Evolutionary conservation across 2,888 invertebrate genomes (phyloP).

Genomic region (Hydriomena furcata): DNA sequence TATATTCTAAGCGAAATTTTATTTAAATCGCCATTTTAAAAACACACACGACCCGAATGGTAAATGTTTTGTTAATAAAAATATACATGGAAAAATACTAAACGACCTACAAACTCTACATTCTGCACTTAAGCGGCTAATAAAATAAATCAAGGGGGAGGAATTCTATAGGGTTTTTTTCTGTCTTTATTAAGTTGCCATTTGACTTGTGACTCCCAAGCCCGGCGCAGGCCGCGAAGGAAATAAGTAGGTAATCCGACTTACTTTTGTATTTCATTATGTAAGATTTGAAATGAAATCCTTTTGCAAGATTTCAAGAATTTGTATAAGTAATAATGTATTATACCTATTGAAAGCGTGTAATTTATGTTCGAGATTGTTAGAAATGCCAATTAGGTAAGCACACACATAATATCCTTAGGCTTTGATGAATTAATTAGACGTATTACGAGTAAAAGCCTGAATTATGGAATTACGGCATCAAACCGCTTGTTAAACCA

Average conservation of each 20-base stretch:
- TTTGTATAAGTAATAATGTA: too few species aligned
- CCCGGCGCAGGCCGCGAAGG: background rate
- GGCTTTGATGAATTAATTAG: conserved; percentile 9
- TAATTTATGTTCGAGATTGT: too few species aligned
- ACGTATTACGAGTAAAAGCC: background rate
- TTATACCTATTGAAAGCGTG: background rate
- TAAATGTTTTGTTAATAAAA: background rate
- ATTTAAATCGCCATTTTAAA: conserved; percentile 4
- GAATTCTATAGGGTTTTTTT: too few species aligned
- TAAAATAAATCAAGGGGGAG: too few species aligned
- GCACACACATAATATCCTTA: background rate
- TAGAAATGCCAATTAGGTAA: too few species aligned
- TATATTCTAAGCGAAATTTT: conserved; percentile 4
- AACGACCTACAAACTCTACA: too few species aligned
- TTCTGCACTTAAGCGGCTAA: too few species aligned
- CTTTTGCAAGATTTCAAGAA: background rate
- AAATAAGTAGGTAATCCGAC: background rate
- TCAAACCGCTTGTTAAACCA: conserved; percentile 9
- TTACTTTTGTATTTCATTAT: conserved; percentile 8
- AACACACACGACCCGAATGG: background rate
- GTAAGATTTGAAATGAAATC: conserved; percentile 3
- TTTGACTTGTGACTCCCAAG: too few species aligned
- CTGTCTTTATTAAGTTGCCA: too few species aligned
- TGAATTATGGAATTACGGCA: conserved; percentile 4
- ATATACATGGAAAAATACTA: too few species aligned